A percentile compares a stretch with the other conserved stretches of the same genome.
Conservation (phyloP, 2,888 invertebrate species). For the Nomada flava region DNA sequence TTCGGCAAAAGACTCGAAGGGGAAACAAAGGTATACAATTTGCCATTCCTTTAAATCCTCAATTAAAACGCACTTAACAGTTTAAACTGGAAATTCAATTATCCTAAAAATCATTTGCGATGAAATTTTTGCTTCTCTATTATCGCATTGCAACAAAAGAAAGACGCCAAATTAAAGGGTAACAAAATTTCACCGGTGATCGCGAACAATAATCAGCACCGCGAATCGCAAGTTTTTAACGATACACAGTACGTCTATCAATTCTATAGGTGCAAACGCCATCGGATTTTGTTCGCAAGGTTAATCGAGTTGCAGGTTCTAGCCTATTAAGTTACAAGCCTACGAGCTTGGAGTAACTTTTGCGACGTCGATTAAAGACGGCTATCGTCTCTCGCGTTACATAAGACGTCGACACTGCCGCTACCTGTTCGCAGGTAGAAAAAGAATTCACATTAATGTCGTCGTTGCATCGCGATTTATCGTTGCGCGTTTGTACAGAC, state of each 20-base stretch:
- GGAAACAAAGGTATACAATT: no score
- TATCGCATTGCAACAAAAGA: neutral
- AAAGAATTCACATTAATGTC: slow-evolving; percentile 29
- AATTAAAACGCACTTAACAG: no score
- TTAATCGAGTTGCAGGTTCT: slow-evolving; percentile 42
- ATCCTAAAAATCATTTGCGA: no score
- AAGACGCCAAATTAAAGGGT: neutral
- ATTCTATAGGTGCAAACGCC: slow-evolving; percentile 8
- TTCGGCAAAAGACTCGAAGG: neutral
- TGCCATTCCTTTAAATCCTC: no score
- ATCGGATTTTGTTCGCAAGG: slow-evolving; percentile 39
- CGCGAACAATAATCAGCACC: slow-evolving; percentile 20
- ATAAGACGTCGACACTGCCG: slow-evolving; percentile 47
- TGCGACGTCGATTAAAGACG: slow-evolving; percentile 41
- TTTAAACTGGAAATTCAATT: no score
- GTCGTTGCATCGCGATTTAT: slow-evolving; percentile 36
- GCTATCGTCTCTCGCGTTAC: slow-evolving; percentile 49
- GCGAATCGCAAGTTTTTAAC: slow-evolving; percentile 17
- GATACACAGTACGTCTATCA: neutral
- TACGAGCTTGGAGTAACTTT: slow-evolving; percentile 32
- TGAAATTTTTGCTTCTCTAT: no score
- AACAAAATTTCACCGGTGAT: slow-evolving; percentile 8
- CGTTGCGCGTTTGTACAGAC: neutral
- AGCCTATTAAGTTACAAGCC: slow-evolving; percentile 44
- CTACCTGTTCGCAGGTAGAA: slow-evolving; percentile 38